Evolutionary conservation across 2,113 vertebrate species (phyloP), one percentile per base, ranked within the genome.

Genomic region (Prochilodus magdalenae): DNA sequence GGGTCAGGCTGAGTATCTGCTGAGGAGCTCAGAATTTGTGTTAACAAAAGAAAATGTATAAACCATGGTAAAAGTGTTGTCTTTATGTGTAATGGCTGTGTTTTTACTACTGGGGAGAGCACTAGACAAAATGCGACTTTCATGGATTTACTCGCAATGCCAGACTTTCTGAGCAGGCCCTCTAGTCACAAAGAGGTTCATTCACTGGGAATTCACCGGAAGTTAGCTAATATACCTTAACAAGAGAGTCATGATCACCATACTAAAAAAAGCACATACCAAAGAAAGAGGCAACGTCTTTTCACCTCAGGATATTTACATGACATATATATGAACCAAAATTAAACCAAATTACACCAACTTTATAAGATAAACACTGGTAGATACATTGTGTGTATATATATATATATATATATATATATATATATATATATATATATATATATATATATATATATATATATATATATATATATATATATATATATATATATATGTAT

Each of bases 241-340:
- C 33, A 44, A 29, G 16, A 44, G 1, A 10, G 40, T 40, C 66
- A 44, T 70, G 33, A 44, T n/a, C 22, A 70, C 22, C 6, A 6
- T n/a, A 57, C 51, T 55, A 57, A 67, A 67, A 67, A 65, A 33
- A 67, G 18, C 63, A 67, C 8, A 20, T 57, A 22, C 53, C 53
- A 57, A 67, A 67, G 29, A 20, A 67, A 67, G 30, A 67, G 36
- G 33, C 63, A 69, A n/a, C 65, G 33, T 4, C 26, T 63, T 66
- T 22, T 60, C n/a, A 26, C 12, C 57, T 22, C 22, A n/a, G n/a
- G n/a, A n/a, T n/a, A n/a, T 22, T 4, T 1, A 60, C 20, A 69
- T 8, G 29, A 40, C 65, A 69, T 12, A 20, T 20, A 69, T 33
- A 29, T 40, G n/a, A n/a, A n/a, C n/a, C n/a, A n/a, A n/a, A n/a